phyloP scores from a whole-genome alignment of 2,113 vertebrate genomes.

The Chaetodon trifascialis region DNA sequence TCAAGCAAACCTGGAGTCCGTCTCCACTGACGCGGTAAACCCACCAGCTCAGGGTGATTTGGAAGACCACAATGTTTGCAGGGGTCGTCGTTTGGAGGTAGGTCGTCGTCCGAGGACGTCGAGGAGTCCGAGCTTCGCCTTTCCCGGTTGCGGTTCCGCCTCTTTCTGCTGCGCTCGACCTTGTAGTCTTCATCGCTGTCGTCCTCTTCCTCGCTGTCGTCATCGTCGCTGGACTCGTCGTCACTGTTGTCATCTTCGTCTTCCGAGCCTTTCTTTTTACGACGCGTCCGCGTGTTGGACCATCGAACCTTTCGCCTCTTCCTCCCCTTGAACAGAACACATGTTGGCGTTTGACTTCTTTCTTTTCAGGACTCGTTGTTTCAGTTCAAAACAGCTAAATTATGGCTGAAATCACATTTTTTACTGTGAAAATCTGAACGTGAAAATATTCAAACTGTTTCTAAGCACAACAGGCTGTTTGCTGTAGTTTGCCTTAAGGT shows the following conservation, averaged over 20 bases:
- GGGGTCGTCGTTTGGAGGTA: conserved; percentile 92
- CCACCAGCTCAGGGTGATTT: conserved; percentile 96
- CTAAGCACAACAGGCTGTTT: too few species aligned
- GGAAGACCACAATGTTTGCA: conserved; percentile 99
- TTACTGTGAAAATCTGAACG: too few species aligned
- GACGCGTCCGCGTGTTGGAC: conserved; percentile 90
- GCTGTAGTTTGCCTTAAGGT: too few species aligned
- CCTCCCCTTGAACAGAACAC: conserved; percentile 69
- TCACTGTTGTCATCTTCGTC: conserved; percentile 85
- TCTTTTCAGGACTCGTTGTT: too few species aligned
- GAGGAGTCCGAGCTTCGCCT: conserved; percentile 88
- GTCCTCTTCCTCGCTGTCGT: conserved; percentile 86
- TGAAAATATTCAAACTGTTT: too few species aligned
- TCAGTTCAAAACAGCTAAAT: too few species aligned
- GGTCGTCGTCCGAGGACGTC: conserved; percentile 85
- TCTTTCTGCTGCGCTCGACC: conserved; percentile 80
- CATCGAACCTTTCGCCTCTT: conserved; percentile 89
- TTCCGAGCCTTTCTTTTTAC: conserved; percentile 92
- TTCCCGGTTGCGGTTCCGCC: conserved; percentile 82
- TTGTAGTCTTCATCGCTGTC: conserved; percentile 91
- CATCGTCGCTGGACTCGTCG: conserved; percentile 78
- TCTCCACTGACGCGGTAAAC: conserved; percentile 21
- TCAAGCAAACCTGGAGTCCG: background rate
- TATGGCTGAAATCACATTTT: too few species aligned
- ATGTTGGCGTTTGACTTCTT: background rate